Percentiles rank a stretch among this genome's conserved stretches.
Evolutionary conservation across 2,797 vertebrate species (phyloP).

Genomic region (Poecilia picta): DNA sequence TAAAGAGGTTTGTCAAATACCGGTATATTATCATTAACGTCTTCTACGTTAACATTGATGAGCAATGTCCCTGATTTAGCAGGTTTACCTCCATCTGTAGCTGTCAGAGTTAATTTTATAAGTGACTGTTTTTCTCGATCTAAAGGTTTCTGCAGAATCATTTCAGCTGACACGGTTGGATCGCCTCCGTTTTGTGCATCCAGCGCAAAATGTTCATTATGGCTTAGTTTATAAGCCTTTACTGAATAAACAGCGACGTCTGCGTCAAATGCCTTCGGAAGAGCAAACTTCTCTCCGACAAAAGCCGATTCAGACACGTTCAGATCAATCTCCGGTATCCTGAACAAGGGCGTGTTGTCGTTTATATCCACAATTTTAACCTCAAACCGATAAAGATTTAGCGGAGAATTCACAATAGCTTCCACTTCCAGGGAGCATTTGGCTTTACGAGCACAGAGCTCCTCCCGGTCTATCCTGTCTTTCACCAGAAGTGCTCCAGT

Average conservation of each 20-base stretch:
- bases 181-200: slow-evolving; percentile 86
- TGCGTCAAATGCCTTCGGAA: slow-evolving; percentile 86
- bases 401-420: slow-evolving; percentile 86
- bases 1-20: slow-evolving; percentile 50
- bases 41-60: slow-evolving; percentile 64
- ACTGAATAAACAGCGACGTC: slow-evolving; percentile 86
- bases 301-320: slow-evolving; percentile 86
- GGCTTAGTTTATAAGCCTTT: slow-evolving; percentile 87
- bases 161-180: slow-evolving; percentile 83
- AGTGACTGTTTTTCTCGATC: slow-evolving; percentile 77
- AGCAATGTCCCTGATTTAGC: slow-evolving; percentile 71
- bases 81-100: slow-evolving; percentile 82
- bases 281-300: slow-evolving; percentile 83
- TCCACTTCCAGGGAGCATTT: slow-evolving; percentile 88
- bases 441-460: slow-evolving; percentile 82
- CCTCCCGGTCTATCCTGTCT: slow-evolving; percentile 89
- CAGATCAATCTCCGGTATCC: slow-evolving; percentile 78
- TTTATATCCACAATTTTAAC: slow-evolving; percentile 90
- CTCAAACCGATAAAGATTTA: slow-evolving; percentile 86
- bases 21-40: slow-evolving; percentile 59
- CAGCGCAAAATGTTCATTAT: slow-evolving; percentile 85
- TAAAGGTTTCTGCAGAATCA: slow-evolving; percentile 84
- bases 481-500: slow-evolving; percentile 85
- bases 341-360: slow-evolving; percentile 86
- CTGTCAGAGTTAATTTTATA: slow-evolving; percentile 74